phyloP scores from a whole-genome alignment of 2,113 vertebrate species.

The Seriola rivoliana region DNA sequence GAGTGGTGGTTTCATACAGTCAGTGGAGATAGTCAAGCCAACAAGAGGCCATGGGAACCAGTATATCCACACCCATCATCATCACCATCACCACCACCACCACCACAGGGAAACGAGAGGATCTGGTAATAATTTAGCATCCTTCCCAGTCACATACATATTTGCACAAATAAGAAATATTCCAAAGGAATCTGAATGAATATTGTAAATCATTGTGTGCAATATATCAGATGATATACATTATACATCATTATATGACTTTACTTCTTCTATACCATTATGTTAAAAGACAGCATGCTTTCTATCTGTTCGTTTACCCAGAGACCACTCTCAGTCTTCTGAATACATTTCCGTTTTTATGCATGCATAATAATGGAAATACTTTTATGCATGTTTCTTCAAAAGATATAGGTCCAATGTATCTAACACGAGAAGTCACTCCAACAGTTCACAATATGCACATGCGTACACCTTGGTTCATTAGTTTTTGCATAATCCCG shows the following conservation, averaged over 20 bases:
- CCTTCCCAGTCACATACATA: not conserved
- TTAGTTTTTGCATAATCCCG: not conserved
- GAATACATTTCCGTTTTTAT: not conserved
- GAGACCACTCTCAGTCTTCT: not conserved
- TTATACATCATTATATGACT: not conserved
- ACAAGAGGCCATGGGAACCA: not conserved
- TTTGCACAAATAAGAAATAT: not conserved
- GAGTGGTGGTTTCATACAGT: not conserved
- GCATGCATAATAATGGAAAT: not conserved
- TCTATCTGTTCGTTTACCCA: conserved; percentile 3
- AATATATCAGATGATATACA: not conserved
- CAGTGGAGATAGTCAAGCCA: not conserved
- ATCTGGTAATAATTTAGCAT: not conserved
- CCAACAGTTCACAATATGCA: not conserved
- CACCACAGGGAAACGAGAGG: not conserved
- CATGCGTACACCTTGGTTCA: not conserved
- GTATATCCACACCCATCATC: not conserved
- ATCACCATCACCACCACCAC: not conserved
- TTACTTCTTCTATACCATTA: not conserved
- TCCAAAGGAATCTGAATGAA: not conserved
- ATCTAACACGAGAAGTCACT: not conserved
- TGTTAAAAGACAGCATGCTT: not conserved
- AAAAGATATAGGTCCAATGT: not conserved
- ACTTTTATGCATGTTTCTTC: not conserved
- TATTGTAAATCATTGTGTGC: not conserved